Percentiles rank a stretch among this genome's conserved stretches.
Conservation (phyloP, 2,888 invertebrate genomes). For the Drosophila falleni region DNA sequence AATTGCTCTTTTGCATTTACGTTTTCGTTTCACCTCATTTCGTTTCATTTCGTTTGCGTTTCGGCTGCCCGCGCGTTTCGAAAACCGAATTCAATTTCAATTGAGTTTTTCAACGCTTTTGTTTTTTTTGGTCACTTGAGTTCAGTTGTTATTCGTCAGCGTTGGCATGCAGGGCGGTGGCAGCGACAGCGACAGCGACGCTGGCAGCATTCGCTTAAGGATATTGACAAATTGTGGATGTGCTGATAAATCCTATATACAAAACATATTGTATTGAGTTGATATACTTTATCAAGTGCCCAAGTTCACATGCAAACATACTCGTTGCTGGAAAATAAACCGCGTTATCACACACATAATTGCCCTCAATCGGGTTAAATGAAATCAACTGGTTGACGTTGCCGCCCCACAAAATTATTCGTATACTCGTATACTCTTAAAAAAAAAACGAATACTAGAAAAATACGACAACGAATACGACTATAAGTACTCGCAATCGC, state of each 20-base stretch:
- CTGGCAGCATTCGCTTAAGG: conserved; percentile 32
- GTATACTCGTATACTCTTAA: background rate
- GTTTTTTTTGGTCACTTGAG: conserved; percentile 30
- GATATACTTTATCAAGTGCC: conserved; percentile 49
- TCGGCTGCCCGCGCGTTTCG: conserved; percentile 49
- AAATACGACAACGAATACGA: conserved; percentile 12
- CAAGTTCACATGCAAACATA: conserved; percentile 13
- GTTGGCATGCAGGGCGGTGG: conserved; percentile 57
- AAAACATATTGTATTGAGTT: conserved; percentile 21
- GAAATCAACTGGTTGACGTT: conserved; percentile 52
- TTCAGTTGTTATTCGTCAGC: conserved; percentile 70
- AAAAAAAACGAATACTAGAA: conserved; percentile 6
- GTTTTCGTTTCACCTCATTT: conserved; percentile 42
- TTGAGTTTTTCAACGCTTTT: conserved; percentile 49
- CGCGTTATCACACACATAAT: conserved; percentile 76
- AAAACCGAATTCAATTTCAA: conserved; percentile 56
- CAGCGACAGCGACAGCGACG: conserved; percentile 2
- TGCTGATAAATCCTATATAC: conserved; percentile 37
- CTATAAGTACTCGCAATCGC: conserved; percentile 35
- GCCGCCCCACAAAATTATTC: conserved; percentile 50
- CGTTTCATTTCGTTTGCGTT: conserved; percentile 51
- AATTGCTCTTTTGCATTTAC: conserved; percentile 19
- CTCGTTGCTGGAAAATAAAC: background rate
- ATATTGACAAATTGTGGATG: conserved; percentile 31
- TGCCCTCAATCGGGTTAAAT: conserved; percentile 82